phyloP scores from a whole-genome alignment of 2,888 invertebrate species.

The Pyrgus malvae region DNA sequence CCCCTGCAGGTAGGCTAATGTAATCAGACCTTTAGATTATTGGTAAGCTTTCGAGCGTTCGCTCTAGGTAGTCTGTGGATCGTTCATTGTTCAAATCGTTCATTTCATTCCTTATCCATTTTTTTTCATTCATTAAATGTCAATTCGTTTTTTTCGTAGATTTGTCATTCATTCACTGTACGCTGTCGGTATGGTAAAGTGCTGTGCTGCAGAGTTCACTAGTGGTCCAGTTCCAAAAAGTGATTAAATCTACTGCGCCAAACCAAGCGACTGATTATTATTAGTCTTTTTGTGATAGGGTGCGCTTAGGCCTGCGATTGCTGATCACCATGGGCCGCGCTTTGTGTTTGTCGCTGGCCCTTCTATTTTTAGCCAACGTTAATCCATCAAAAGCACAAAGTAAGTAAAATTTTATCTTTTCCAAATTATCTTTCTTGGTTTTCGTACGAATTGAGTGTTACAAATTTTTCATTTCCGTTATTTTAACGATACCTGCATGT shows the following conservation, averaged over 20 bases:
- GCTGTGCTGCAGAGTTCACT: no score
- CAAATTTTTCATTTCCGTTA: constrained; percentile 1
- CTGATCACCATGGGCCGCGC: constrained; percentile 37
- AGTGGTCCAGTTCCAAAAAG: background rate
- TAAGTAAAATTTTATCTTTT: constrained; percentile 45
- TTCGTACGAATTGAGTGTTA: no score
- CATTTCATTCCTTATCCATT: no score
- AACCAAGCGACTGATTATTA: background rate
- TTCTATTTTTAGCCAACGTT: constrained; percentile 62
- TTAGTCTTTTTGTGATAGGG: background rate
- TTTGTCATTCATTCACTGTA: no score
- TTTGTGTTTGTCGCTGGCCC: constrained; percentile 43
- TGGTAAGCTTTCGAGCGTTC: no score
- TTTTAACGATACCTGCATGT: constrained; percentile 29
- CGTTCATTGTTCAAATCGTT: no score
- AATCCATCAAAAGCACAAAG: constrained; percentile 59
- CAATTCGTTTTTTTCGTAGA: no score
- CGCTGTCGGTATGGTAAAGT: no score
- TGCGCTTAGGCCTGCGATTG: background rate
- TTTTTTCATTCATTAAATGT: no score
- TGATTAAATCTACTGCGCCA: background rate
- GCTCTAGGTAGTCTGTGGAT: no score
- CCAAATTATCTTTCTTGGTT: background rate
- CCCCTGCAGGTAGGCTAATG: no score
- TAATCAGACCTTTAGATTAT: no score